phyloP scores from a whole-genome alignment of 2,797 vertebrate species.

The Natrix natrix region DNA sequence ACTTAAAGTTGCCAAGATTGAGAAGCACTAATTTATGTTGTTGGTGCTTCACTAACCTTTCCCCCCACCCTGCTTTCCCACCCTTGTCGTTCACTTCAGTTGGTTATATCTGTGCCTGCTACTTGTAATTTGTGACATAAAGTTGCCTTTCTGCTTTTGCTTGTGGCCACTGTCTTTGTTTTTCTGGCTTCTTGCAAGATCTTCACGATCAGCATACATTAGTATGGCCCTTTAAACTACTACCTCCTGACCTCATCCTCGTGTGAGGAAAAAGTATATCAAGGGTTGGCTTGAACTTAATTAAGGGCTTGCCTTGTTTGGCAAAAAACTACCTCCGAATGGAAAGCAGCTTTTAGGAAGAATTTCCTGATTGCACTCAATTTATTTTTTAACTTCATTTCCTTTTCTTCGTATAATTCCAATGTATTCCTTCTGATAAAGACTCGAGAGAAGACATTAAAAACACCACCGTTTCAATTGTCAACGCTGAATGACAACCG shows the following conservation, averaged over 20 bases:
- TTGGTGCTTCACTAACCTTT: not conserved
- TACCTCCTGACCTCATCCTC: not conserved
- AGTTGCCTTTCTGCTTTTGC: not conserved
- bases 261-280: not conserved
- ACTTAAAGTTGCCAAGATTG: too few relatives aligned
- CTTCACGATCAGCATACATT: not conserved
- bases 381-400: conserved; percentile 2
- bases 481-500: not conserved
- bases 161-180: not conserved
- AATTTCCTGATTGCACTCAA: not conserved
- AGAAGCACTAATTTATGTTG: not conserved
- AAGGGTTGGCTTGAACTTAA: not conserved
- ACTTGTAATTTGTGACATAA: not conserved
- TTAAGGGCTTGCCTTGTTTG: not conserved
- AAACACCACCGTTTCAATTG: not conserved
- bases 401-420: not conserved
- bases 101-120: not conserved
- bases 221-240: not conserved
- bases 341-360: not conserved
- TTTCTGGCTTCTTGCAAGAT: not conserved
- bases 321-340: not conserved
- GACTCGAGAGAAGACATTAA: not conserved
- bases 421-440: not conserved
- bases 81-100: not conserved
- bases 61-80: not conserved